A percentile compares a stretch with the other conserved stretches of the same genome.
These are phyloP conservation scores for Microcebus tavaratra DNA, from an alignment of 2,113 vertebrate species.

Conservation along the genomic window DNA sequence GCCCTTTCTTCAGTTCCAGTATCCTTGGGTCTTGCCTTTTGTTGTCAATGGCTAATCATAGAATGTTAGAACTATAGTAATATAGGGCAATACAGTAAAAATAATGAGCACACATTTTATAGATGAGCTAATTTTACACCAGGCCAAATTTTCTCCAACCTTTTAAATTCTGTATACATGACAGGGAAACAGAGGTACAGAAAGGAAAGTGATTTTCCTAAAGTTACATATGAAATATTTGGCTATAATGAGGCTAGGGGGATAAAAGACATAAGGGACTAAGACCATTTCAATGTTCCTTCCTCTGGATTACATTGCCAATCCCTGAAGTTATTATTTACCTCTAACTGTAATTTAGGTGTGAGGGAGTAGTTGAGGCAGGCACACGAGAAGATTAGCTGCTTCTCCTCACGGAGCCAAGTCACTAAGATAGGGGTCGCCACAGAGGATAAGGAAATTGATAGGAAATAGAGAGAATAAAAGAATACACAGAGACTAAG, in stretches of 20 bases:
- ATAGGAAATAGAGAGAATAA: too few relatives aligned
- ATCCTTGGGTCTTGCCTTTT: not conserved
- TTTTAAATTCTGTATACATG: not conserved
- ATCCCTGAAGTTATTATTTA: not conserved
- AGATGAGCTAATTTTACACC: not conserved
- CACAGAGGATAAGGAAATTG: too few relatives aligned
- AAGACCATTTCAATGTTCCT: not conserved
- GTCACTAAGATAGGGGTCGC: too few relatives aligned
- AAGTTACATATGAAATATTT: not conserved
- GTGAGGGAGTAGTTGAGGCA: too few relatives aligned
- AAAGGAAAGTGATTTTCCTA: not conserved
- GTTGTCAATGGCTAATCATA: not conserved
- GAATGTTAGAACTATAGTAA: not conserved
- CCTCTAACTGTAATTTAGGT: not conserved
- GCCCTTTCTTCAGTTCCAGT: not conserved
- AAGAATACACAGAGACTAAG: too few relatives aligned
- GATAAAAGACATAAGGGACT: not conserved
- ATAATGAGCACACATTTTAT: not conserved
- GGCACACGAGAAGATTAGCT: too few relatives aligned
- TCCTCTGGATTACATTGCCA: not conserved
- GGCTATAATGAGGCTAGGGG: not conserved
- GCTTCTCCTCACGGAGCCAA: too few relatives aligned
- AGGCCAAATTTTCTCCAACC: not conserved
- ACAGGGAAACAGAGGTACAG: not conserved
- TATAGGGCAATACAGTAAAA: too few relatives aligned